Base-by-base conservation (phyloP, 2,888 invertebrate genomes). In the Hirtodrosophila histrioides region DNA sequence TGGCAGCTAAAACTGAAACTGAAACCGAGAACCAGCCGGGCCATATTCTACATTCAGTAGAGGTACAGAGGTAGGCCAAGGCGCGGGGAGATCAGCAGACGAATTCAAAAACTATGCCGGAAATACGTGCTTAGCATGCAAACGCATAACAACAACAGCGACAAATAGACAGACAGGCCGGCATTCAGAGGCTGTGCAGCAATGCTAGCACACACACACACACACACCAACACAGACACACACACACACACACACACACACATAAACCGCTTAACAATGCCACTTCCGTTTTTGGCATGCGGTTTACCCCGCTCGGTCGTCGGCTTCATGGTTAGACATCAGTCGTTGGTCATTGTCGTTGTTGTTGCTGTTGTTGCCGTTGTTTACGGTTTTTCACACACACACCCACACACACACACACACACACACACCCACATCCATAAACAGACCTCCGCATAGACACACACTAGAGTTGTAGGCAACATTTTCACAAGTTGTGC, bases 211-310 rank as follows among this genome's bases (percentile, higher is more conserved):
- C 31, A 35, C 40, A 48, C 24, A 33, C 36, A 60, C 24, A 50
- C 17, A 57, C 33, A 58, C 29, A 44, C 48, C 36, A 8, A 56
- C 35, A 51, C 35, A 69, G 29, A 64, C 49, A 60, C 27, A 53
- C 37, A 37, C 51, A 65, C 41, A 67, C 39, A 63, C 44, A 53
- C 48, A 65, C 40, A 64, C 27, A 55, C 41, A 73, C 45, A 63
- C 50, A 73, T 86, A 84, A 88, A 86, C 86, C 84, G 84, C 88
- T 88, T 88, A 84, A 84, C 84, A 84, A 88, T 86, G 88, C 88
- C 88, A 84, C 88, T 84, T 84, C 84, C 84, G 84, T 79, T 86
- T 84, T 83, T 86, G 88, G 84, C 83, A 84, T 84, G 83, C 80
- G 83, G 88, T 85, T 82, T 79, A 65, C 87, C 87, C 79, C 64